These are phyloP conservation scores for Hetaerina titia DNA, from an alignment of 2,888 invertebrate genomes.

Conservation along the genomic window DNA sequence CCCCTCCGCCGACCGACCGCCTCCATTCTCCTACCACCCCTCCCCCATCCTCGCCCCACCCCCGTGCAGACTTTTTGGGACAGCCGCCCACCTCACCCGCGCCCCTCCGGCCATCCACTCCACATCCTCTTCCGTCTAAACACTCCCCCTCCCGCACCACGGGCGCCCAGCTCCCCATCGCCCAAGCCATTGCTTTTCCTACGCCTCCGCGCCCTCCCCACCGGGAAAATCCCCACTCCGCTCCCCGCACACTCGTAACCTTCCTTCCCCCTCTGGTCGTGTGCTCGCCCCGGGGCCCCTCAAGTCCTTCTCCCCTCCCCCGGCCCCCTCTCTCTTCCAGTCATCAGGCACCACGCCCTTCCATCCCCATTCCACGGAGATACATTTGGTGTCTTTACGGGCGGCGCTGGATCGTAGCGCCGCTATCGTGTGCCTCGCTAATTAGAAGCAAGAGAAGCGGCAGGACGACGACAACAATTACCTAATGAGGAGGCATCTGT, in stretches of 20 bases:
- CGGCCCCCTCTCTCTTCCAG: constrained; percentile 46
- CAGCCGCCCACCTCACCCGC: constrained; percentile 11
- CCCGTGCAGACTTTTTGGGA: neutral
- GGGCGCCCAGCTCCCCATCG: neutral
- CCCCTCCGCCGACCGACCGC: neutral
- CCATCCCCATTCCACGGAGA: constrained; percentile 50
- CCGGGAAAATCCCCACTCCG: neutral
- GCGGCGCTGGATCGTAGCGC: neutral
- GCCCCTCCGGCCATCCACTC: neutral
- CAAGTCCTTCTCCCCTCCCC: neutral
- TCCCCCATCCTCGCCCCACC: constrained; percentile 13
- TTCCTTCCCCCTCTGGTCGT: neutral
- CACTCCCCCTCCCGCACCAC: neutral
- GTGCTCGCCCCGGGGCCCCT: neutral
- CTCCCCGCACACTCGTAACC: neutral
- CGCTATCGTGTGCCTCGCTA: neutral
- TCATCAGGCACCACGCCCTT: constrained; percentile 46
- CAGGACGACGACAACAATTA: neutral
- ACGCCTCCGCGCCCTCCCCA: neutral
- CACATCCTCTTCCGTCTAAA: neutral
- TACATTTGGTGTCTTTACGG: constrained; percentile 23
- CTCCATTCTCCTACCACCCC: constrained; percentile 23
- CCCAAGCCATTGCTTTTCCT: neutral
- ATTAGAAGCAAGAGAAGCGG: neutral
- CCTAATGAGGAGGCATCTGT: neutral